A percentile compares a stretch with the other conserved stretches of the same genome.
Conservation (phyloP, 2,797 vertebrate genomes). For the Lycodopsis pacificus region DNA sequence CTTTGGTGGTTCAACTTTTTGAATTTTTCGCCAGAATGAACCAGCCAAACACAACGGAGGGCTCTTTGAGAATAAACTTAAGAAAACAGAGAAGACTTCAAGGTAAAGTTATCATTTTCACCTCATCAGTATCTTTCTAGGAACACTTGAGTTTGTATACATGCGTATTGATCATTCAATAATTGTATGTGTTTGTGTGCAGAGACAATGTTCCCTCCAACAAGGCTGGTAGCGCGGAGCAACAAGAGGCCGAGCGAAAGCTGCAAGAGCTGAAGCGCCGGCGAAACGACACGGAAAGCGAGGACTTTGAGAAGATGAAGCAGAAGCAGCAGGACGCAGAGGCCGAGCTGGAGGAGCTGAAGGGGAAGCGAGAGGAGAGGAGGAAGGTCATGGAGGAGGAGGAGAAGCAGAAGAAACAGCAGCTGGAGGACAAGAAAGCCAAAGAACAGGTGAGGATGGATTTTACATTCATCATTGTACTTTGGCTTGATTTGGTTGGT, state of each 20-base stretch:
- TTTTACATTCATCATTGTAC: background rate
- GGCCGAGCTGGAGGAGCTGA: slow-evolving; percentile 92
- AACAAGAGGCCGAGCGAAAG: slow-evolving; percentile 87
- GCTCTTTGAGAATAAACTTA: slow-evolving; percentile 85
- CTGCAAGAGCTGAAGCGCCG: slow-evolving; percentile 89
- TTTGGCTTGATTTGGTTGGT: background rate
- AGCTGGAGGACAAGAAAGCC: slow-evolving; percentile 89
- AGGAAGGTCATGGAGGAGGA: slow-evolving; percentile 94
- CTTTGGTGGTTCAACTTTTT: background rate
- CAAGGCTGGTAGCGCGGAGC: slow-evolving; percentile 71
- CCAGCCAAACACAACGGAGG: slow-evolving; percentile 84
- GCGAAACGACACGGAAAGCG: slow-evolving; percentile 87
- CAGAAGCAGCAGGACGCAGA: slow-evolving; percentile 93
- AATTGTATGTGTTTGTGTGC: background rate
- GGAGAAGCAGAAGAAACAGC: slow-evolving; percentile 91
- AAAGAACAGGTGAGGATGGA: slow-evolving; percentile 87
- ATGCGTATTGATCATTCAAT: background rate
- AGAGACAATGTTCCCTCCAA: slow-evolving; percentile 72
- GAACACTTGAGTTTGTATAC: background rate
- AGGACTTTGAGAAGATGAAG: slow-evolving; percentile 93
- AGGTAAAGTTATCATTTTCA: slow-evolving; percentile 80
- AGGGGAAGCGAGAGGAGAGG: slow-evolving; percentile 94
- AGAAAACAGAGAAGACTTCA: slow-evolving; percentile 87
- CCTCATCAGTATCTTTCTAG: background rate
- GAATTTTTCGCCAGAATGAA: slow-evolving; percentile 67